Evolutionary conservation across 2,888 invertebrate genomes (phyloP).

Genomic region (Lasioglossum malachurum): DNA sequence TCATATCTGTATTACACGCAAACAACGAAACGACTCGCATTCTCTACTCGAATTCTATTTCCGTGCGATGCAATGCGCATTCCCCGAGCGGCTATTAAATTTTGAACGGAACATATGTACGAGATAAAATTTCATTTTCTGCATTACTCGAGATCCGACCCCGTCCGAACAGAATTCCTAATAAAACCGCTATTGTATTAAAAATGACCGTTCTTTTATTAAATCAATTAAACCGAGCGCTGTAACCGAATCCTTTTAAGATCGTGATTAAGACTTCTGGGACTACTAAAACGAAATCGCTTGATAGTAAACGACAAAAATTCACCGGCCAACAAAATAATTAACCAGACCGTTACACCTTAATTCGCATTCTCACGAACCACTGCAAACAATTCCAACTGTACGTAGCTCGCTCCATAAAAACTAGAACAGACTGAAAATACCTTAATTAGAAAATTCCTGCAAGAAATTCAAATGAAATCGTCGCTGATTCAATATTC

Average conservation of each 20-base stretch:
- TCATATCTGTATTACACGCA: not conserved
- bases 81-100: not conserved
- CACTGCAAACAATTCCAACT: too few species aligned
- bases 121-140: not conserved
- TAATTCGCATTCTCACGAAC: too few species aligned
- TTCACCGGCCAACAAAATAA: too few species aligned
- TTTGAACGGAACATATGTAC: not conserved
- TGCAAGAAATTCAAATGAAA: not conserved
- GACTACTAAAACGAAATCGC: too few species aligned
- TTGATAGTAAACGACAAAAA: too few species aligned
- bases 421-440: too few species aligned
- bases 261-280: not conserved
- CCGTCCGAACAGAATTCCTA: not conserved
- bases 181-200: not conserved
- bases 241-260: not conserved
- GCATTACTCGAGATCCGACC: not conserved
- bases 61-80: not conserved
- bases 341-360: too few species aligned
- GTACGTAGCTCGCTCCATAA: too few species aligned
- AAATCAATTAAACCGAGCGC: not conserved
- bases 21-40: not conserved
- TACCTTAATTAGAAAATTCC: not conserved
- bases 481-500: not conserved
- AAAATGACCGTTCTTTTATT: not conserved
- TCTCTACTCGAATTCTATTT: not conserved